Percentiles rank a stretch among this genome's conserved stretches.
Conservation (phyloP, 2,113 vertebrate species). For the Zosterops hypoxanthus region DNA sequence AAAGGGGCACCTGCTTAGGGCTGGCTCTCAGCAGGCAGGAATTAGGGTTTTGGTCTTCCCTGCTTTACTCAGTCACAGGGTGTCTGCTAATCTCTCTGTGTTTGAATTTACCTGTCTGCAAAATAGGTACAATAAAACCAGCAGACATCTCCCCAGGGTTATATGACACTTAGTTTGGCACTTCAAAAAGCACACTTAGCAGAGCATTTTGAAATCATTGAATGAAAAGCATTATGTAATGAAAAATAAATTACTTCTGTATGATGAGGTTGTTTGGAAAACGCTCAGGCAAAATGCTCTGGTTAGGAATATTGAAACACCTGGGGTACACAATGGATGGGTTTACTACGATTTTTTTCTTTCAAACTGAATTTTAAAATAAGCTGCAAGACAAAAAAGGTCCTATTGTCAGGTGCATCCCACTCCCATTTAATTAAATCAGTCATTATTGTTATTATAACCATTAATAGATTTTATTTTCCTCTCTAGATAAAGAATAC, state of each 20-base stretch:
- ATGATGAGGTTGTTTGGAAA: slow-evolving; percentile 36
- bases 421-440: neutral
- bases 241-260: slow-evolving; percentile 35
- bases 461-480: neutral
- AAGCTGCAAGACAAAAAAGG: neutral
- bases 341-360: neutral
- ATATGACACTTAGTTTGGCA: slow-evolving; percentile 1
- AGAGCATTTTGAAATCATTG: slow-evolving; percentile 25
- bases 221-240: slow-evolving; percentile 42
- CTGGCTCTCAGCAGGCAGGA: neutral
- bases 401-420: neutral
- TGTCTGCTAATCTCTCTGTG: neutral
- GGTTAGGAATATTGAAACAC: neutral
- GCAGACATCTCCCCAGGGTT: slow-evolving; percentile 15
- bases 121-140: slow-evolving; percentile 12
- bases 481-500: neutral
- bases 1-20: neutral
- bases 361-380: neutral
- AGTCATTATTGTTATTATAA: neutral
- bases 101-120: slow-evolving; percentile 43
- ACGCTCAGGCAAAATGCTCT: neutral
- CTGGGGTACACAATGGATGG: neutral
- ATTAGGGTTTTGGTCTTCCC: neutral
- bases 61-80: neutral
- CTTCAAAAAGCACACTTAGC: slow-evolving; percentile 32